Percentiles rank a stretch among this genome's conserved stretches.
Evolutionary conservation across 2,888 invertebrate species (phyloP).

Genomic region (Cyclophora punctaria): DNA sequence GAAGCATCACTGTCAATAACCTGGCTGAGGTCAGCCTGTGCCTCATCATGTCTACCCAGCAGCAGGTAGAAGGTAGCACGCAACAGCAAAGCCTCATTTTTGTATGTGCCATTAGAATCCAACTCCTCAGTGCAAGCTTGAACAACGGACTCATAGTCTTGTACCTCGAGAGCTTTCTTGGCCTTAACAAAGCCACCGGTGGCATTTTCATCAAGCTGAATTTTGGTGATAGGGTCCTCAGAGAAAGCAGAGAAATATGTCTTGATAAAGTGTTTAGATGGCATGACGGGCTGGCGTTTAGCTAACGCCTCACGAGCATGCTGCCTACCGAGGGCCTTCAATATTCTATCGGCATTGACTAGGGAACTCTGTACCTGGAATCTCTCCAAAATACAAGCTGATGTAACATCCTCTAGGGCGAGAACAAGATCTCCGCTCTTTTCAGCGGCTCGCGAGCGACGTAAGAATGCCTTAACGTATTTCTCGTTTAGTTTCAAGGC

Average conservation of each 20-base stretch:
- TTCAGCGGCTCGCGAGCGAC: constrained; percentile 90
- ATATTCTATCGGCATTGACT: constrained; percentile 88
- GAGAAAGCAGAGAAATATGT: constrained; percentile 92
- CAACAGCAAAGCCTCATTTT: constrained; percentile 83
- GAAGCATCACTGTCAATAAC: constrained; percentile 80
- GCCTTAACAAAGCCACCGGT: constrained; percentile 82
- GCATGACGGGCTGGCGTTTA: constrained; percentile 81
- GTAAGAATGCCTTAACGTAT: constrained; percentile 90
- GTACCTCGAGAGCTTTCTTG: constrained; percentile 79
- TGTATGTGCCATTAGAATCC: constrained; percentile 76
- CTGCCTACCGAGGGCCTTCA: constrained; percentile 85
- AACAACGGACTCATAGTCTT: constrained; percentile 86
- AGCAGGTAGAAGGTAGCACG: constrained; percentile 89
- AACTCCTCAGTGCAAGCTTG: constrained; percentile 87
- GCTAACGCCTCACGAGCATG: constrained; percentile 85
- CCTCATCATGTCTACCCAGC: constrained; percentile 82
- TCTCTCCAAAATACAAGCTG: constrained; percentile 91
- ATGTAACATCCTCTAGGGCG: constrained; percentile 93
- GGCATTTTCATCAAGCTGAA: constrained; percentile 57
- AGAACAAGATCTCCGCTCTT: constrained; percentile 84
- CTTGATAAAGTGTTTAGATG: constrained; percentile 89
- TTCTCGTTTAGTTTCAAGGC: constrained; percentile 89
- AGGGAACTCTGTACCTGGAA: constrained; percentile 89
- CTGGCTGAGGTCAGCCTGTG: constrained; percentile 81
- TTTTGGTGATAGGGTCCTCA: constrained; percentile 85